A percentile compares a stretch with the other conserved stretches of the same genome.
Conservation (phyloP, 2,888 invertebrate genomes). For the Agelastica alni region DNA sequence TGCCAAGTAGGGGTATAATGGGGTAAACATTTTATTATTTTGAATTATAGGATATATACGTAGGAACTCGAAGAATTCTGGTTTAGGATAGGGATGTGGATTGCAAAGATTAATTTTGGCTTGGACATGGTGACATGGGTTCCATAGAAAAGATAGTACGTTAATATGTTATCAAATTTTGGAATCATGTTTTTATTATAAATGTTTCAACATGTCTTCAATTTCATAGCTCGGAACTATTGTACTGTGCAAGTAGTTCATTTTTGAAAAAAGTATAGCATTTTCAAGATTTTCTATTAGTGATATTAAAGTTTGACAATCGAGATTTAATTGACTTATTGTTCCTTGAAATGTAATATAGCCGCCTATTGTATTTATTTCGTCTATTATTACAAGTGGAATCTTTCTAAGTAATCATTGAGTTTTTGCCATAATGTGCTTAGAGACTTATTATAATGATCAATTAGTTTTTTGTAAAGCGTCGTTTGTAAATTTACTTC, state of each 20-base stretch:
- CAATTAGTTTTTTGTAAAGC: background rate
- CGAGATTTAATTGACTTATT: slow-evolving; percentile 29
- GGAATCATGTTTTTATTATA: slow-evolving; percentile 1
- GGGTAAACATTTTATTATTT: too few relatives aligned
- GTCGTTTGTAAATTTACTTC: background rate
- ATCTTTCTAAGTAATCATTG: background rate
- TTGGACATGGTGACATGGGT: background rate
- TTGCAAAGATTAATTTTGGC: background rate
- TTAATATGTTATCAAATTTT: slow-evolving; percentile 10
- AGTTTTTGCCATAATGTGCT: slow-evolving; percentile 2
- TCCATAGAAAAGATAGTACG: background rate
- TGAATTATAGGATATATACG: background rate
- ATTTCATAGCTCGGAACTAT: slow-evolving; percentile 25
- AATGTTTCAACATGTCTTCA: slow-evolving; percentile 13
- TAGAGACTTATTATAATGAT: slow-evolving; percentile 2
- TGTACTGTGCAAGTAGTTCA: slow-evolving; percentile 30
- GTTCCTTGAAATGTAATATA: slow-evolving; percentile 19
- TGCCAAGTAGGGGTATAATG: too few relatives aligned
- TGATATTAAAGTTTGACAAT: slow-evolving; percentile 30
- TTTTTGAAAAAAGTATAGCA: slow-evolving; percentile 32
- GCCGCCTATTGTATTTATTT: background rate
- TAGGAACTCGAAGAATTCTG: background rate
- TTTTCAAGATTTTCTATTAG: slow-evolving; percentile 34
- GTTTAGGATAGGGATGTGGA: background rate
- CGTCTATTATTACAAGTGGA: background rate